phyloP scores from a whole-genome alignment of 1,140 invertebrate genomes.

The Subanguina moxae region DNA sequence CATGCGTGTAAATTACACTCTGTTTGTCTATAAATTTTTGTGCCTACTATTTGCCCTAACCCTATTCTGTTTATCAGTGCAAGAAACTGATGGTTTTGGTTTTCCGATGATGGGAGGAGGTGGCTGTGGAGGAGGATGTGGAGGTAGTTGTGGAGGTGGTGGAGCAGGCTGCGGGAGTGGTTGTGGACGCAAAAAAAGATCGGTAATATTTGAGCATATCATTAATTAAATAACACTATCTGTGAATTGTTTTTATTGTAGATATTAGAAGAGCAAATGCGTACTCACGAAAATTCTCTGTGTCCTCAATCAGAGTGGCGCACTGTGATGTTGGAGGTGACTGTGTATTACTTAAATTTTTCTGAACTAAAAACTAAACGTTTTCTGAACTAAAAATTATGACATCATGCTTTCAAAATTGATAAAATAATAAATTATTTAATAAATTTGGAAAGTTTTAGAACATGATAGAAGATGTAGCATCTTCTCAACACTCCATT shows the following conservation, averaged over 20 bases:
- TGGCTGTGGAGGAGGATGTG: neutral
- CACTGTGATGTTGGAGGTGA: neutral
- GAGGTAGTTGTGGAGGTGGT: neutral
- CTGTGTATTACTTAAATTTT: too few species aligned
- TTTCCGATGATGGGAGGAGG: neutral
- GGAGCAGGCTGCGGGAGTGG: neutral
- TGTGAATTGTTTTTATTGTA: neutral
- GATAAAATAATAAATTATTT: too few species aligned
- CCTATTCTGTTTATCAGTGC: too few species aligned
- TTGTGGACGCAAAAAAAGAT: slow-evolving; percentile 6
- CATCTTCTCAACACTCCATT: neutral
- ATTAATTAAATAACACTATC: too few species aligned
- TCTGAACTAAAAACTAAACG: too few species aligned
- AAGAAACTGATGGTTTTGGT: neutral
- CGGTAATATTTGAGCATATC: neutral
- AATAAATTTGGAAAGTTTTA: neutral
- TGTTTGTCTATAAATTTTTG: neutral
- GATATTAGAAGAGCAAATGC: neutral
- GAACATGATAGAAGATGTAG: neutral
- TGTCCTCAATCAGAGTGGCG: slow-evolving; percentile 3
- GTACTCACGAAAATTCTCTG: neutral
- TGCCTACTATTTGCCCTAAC: neutral
- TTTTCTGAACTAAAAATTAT: too few species aligned
- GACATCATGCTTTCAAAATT: too few species aligned
- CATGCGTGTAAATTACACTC: too few species aligned